A percentile compares a stretch with the other conserved stretches of the same genome.
phyloP scores from a whole-genome alignment of 2,888 invertebrate genomes.

The Kuschelorhynchus macadamiae region DNA sequence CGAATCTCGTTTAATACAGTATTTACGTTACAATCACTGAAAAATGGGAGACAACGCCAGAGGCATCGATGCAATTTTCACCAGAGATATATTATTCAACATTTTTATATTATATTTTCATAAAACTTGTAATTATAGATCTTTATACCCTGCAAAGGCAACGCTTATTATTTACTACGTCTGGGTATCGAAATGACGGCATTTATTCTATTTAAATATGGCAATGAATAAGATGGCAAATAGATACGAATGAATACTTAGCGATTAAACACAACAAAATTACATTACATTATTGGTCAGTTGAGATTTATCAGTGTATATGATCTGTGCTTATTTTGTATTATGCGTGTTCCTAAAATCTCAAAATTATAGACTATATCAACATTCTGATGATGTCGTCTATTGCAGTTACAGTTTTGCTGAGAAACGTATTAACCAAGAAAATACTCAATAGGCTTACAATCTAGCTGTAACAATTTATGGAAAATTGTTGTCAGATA shows the following conservation, averaged over 20 bases:
- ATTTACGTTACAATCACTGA: too few species aligned
- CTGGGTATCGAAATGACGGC: conserved; percentile 1
- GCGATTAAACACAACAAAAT: conserved; percentile 20
- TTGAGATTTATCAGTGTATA: neutral
- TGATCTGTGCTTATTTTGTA: neutral
- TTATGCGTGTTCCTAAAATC: neutral
- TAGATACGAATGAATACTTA: conserved; percentile 9
- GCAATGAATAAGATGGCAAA: neutral
- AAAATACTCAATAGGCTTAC: too few species aligned
- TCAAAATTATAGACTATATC: neutral
- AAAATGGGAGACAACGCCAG: too few species aligned
- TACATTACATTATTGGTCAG: conserved; percentile 11
- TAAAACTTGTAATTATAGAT: conserved; percentile 22
- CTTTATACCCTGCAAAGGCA: conserved; percentile 1
- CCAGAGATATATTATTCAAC: neutral
- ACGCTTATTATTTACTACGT: conserved; percentile 1
- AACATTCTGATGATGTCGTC: too few species aligned
- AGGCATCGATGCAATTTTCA: too few species aligned
- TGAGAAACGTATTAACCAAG: too few species aligned
- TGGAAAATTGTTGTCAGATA: too few species aligned
- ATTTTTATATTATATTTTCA: conserved; percentile 12
- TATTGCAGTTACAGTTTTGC: too few species aligned
- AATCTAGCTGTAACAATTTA: too few species aligned
- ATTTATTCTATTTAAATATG: conserved; percentile 2
- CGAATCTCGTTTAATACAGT: too few species aligned